These are phyloP conservation scores for Oreochromis aureus DNA, from an alignment of 2,113 vertebrate genomes.

Conservation along the genomic window DNA sequence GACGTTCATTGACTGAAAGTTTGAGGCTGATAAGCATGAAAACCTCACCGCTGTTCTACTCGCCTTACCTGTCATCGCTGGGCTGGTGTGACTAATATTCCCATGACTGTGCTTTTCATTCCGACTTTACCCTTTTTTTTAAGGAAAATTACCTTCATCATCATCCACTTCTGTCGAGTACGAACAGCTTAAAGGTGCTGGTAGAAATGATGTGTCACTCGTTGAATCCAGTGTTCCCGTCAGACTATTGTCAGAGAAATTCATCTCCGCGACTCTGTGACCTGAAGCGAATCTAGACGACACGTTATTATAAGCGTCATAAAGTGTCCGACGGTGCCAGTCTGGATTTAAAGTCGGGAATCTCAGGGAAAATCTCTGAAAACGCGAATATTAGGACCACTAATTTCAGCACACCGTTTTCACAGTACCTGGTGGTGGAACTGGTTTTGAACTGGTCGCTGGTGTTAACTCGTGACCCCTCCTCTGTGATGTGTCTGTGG, in stretches of 20 bases:
- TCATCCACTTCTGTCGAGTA: background rate
- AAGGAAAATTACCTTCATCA: background rate
- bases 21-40: background rate
- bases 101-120: background rate
- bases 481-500: background rate
- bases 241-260: background rate
- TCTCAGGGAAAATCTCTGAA: background rate
- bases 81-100: background rate
- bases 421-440: background rate
- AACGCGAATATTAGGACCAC: rapidly evolving
- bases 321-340: background rate
- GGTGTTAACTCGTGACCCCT: background rate
- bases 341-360: background rate
- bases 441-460: background rate
- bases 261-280: background rate
- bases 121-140: background rate
- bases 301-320: background rate
- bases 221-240: background rate
- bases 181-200: background rate
- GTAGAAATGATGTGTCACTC: background rate
- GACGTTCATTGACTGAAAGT: background rate
- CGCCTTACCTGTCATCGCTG: background rate
- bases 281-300: background rate
- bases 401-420: background rate
- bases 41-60: background rate